phyloP scores from a whole-genome alignment of 2,797 vertebrate genomes.

The Borostomias antarcticus region DNA sequence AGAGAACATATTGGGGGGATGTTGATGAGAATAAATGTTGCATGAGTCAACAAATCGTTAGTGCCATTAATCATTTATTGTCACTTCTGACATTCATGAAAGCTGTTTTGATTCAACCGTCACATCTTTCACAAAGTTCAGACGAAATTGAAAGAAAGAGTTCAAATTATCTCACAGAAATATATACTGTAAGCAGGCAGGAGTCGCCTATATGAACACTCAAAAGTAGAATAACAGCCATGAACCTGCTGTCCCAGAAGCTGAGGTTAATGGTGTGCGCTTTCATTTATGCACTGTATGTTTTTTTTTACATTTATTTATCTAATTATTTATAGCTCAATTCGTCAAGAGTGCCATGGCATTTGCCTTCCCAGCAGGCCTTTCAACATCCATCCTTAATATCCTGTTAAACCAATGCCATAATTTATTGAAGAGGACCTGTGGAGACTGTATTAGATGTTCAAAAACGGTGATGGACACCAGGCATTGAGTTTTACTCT shows the following conservation, averaged over 20 bases:
- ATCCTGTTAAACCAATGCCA: slow-evolving; percentile 9
- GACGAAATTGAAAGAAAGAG: too few relatives aligned
- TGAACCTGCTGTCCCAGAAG: not conserved
- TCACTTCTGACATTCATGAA: too few relatives aligned
- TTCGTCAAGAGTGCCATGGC: not conserved
- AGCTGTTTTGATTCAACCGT: too few relatives aligned
- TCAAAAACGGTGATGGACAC: not conserved
- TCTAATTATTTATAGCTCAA: slow-evolving; percentile 12
- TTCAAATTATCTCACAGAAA: too few relatives aligned
- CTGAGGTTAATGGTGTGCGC: slow-evolving; percentile 5
- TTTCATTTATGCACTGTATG: not conserved
- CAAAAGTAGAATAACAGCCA: slow-evolving; percentile 1
- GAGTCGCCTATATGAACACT: not conserved
- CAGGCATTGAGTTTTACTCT: not conserved
- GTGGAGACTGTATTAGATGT: slow-evolving; percentile 18
- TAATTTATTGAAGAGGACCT: slow-evolving; percentile 11
- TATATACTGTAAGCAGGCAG: too few relatives aligned
- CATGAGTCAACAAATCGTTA: too few relatives aligned
- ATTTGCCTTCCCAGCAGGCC: slow-evolving; percentile 12
- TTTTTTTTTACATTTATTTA: too few relatives aligned
- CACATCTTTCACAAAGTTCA: too few relatives aligned
- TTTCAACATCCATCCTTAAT: not conserved
- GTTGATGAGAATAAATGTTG: too few relatives aligned
- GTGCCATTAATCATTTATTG: too few relatives aligned
- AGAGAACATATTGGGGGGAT: too few relatives aligned